Percentiles rank a stretch among this genome's conserved stretches.
Conservation (phyloP, 2,113 vertebrate species). For the Hyla sarda region DNA sequence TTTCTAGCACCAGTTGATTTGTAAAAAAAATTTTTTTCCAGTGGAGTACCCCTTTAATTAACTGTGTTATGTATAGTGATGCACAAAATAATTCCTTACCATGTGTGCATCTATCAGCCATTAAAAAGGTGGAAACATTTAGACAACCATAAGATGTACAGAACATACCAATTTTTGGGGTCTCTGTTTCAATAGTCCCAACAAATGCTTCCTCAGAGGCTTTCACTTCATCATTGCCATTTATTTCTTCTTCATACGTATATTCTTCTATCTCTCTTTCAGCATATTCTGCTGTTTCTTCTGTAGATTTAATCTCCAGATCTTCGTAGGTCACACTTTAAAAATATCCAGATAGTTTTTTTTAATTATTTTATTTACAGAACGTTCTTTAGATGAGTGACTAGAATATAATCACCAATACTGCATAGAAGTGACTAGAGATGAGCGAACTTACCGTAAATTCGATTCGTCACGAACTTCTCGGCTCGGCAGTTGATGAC, state of each 20-base stretch:
- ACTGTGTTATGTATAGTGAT: too few relatives aligned
- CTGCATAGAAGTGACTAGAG: too few relatives aligned
- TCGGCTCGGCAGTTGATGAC: too few relatives aligned
- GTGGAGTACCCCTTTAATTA: too few relatives aligned
- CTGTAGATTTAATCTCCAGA: slow-evolving; percentile 26
- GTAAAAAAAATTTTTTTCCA: too few relatives aligned
- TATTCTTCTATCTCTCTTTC: slow-evolving; percentile 43
- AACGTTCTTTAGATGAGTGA: not conserved
- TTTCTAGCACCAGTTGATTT: too few relatives aligned
- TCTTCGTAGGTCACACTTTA: not conserved
- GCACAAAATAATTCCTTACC: not conserved
- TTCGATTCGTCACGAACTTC: too few relatives aligned
- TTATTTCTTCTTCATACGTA: slow-evolving; percentile 41
- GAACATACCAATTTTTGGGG: slow-evolving; percentile 57
- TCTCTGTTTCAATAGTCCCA: slow-evolving; percentile 23
- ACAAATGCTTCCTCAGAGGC: slow-evolving; percentile 16
- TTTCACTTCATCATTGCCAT: not conserved
- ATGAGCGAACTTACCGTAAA: too few relatives aligned
- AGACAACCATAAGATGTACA: not conserved
- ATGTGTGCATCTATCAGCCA: not conserved
- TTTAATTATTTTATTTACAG: too few relatives aligned
- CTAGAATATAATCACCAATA: too few relatives aligned
- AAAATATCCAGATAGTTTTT: not conserved
- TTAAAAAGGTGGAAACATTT: not conserved
- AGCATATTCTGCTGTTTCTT: slow-evolving; percentile 37